Evolutionary conservation across 2,113 vertebrate species (phyloP).

Genomic region (Brachionichthys hirsutus): DNA sequence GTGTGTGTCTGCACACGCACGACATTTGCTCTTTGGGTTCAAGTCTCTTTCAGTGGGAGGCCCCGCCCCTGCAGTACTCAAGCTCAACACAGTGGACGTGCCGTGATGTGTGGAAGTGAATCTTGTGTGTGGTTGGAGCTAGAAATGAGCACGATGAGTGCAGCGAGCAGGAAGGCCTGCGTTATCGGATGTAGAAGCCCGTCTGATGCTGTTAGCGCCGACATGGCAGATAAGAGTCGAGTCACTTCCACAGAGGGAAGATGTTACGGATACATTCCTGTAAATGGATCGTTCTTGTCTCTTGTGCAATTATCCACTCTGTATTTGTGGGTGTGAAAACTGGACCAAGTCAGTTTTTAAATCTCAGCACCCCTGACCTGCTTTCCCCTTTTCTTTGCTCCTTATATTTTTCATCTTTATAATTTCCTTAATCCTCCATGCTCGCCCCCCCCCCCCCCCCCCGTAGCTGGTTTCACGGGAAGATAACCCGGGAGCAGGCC

Average conservation of each 20-base stretch:
- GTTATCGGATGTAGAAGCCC: neutral
- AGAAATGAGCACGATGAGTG: neutral
- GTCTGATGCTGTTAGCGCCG: neutral
- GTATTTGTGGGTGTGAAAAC: too few species aligned
- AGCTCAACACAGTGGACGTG: conserved; percentile 81
- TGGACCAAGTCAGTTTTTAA: too few species aligned
- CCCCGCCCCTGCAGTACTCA: conserved; percentile 66
- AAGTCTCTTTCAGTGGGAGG: conserved; percentile 41
- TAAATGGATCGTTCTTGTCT: neutral
- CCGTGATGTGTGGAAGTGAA: neutral
- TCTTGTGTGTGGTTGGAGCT: too few species aligned
- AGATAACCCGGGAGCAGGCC: conserved; percentile 95
- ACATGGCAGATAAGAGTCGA: neutral
- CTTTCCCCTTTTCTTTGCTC: neutral
- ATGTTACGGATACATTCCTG: neutral
- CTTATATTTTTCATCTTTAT: neutral
- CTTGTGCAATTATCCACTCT: too few species aligned
- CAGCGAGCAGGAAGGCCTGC: neutral
- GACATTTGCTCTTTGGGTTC: conserved; percentile 60
- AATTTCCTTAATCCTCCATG: neutral
- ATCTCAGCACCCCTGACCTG: too few species aligned
- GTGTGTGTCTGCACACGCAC: conserved; percentile 13
- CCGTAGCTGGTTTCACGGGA: conserved; percentile 91
- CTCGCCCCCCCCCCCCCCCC: neutral
- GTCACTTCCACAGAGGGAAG: neutral